These are phyloP conservation scores for Zapus hudsonius DNA, from an alignment of 2,113 vertebrate genomes.

Conservation along the genomic window DNA sequence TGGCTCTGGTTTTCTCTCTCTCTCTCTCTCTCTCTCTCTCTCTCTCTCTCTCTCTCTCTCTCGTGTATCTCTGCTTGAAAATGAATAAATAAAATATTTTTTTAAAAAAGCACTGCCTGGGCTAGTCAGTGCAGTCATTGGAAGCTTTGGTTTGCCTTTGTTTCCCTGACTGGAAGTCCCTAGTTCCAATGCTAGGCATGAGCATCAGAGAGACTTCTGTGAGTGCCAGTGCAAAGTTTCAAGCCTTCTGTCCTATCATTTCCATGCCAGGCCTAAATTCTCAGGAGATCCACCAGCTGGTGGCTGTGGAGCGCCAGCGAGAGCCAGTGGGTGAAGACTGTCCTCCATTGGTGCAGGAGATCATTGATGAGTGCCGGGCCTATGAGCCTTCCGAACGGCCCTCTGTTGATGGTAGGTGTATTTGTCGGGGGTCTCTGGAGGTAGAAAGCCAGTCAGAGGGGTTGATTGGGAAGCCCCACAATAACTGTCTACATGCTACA, in stretches of 20 bases:
- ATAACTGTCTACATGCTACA: too few relatives aligned
- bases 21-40: too few relatives aligned
- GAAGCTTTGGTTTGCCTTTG: not conserved
- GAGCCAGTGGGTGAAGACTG: conserved; percentile 87
- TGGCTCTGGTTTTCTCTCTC: too few relatives aligned
- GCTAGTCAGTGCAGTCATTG: not conserved
- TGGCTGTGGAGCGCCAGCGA: conserved; percentile 63
- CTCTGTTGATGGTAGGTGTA: conserved; percentile 85
- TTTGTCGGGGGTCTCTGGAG: too few relatives aligned
- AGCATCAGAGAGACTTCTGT: not conserved
- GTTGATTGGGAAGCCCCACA: too few relatives aligned
- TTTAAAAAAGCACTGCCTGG: not conserved
- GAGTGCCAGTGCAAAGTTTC: not conserved
- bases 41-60: too few relatives aligned
- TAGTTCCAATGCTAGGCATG: not conserved
- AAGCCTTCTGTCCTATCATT: not conserved
- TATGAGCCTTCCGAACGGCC: conserved; percentile 86
- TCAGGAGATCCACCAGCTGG: conserved; percentile 82
- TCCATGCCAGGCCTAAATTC: conserved; percentile 74
- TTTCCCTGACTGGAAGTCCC: not conserved
- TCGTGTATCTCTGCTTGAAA: too few relatives aligned
- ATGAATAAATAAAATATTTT: too few relatives aligned
- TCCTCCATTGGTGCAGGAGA: conserved; percentile 76
- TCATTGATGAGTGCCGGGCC: conserved; percentile 86
- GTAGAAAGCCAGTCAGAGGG: too few relatives aligned